Evolutionary conservation across 2,113 vertebrate genomes (phyloP).

Genomic region (Pachycephala philippinensis): DNA sequence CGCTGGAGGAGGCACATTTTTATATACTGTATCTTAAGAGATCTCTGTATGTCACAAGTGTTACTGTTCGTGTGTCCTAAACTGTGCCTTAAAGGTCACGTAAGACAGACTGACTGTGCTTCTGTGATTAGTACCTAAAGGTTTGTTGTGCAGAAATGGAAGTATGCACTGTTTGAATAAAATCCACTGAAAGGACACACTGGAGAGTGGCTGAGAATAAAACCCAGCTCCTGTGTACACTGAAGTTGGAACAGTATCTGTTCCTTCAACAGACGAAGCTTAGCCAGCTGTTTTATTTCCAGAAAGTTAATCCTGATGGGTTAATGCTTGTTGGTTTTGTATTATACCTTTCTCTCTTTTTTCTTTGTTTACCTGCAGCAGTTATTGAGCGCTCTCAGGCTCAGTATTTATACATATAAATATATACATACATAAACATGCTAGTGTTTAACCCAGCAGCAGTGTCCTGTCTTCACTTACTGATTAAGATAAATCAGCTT

Average conservation of each 20-base stretch:
- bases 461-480: neutral
- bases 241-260: neutral
- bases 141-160: neutral
- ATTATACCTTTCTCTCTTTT: accelerated
- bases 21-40: too few species aligned
- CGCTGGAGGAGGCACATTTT: neutral
- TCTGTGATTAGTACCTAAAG: neutral
- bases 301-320: neutral
- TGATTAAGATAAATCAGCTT: neutral
- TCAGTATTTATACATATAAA: neutral
- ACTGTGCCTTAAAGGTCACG: neutral
- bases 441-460: neutral
- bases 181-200: neutral
- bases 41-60: neutral
- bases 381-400: neutral
- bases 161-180: neutral
- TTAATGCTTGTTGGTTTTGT: neutral
- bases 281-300: neutral
- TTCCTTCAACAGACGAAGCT: neutral
- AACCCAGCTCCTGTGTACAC: neutral
- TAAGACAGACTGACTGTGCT: neutral
- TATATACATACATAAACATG: neutral
- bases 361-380: neutral
- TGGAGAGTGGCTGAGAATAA: neutral
- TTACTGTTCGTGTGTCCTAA: neutral